phyloP scores from a whole-genome alignment of 1,140 invertebrate species.

The Pissodes strobi region DNA sequence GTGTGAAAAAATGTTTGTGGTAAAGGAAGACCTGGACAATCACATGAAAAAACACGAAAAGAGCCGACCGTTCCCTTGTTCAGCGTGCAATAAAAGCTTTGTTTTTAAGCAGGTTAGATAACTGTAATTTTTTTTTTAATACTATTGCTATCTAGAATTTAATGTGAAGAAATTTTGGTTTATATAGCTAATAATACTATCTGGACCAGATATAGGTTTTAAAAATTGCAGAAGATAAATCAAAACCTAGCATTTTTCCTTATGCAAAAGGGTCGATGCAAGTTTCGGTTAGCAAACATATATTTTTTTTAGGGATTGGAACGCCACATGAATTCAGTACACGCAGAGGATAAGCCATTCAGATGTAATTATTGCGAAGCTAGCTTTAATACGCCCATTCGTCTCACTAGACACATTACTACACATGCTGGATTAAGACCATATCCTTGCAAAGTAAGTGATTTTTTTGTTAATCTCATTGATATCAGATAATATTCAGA shows the following conservation, averaged over 20 bases:
- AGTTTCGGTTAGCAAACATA: too few species aligned
- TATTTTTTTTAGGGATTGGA: slow-evolving; percentile 67
- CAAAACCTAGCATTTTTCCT: too few species aligned
- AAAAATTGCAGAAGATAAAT: too few species aligned
- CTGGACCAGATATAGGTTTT: too few species aligned
- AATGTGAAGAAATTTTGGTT: too few species aligned
- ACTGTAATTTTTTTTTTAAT: background rate
- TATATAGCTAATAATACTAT: too few species aligned
- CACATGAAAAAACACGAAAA: slow-evolving; percentile 68
- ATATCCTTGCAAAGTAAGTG: slow-evolving; percentile 68
- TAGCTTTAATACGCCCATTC: slow-evolving; percentile 66
- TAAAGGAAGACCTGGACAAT: slow-evolving; percentile 69
- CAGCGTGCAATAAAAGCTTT: slow-evolving; percentile 74
- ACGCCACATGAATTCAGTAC: slow-evolving; percentile 65
- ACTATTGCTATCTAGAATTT: background rate
- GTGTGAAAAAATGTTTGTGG: slow-evolving; percentile 70
- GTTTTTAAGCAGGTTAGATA: slow-evolving; percentile 59
- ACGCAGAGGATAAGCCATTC: slow-evolving; percentile 63
- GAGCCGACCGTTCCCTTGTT: slow-evolving; percentile 68
- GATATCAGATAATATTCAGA: too few species aligned
- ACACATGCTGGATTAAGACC: slow-evolving; percentile 71
- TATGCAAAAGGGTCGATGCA: too few species aligned
- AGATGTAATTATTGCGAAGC: slow-evolving; percentile 69
- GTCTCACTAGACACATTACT: slow-evolving; percentile 68
- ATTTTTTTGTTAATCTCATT: too few species aligned